Percentiles rank a stretch among this genome's conserved stretches.
Conservation (phyloP, 2,797 vertebrate species). For the Peromyscus nudipes region DNA sequence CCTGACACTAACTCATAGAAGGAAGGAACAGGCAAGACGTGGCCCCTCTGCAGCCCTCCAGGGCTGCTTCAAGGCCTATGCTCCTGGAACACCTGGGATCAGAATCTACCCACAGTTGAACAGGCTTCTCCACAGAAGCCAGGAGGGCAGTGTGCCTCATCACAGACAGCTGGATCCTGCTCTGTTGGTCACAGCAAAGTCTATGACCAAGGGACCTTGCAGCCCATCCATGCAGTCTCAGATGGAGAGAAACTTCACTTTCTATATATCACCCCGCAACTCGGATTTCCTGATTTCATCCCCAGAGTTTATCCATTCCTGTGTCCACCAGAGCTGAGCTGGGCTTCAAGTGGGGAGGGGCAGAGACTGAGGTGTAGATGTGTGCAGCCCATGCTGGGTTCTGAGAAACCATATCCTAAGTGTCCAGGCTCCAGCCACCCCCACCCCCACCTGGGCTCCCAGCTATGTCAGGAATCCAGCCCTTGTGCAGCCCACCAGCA, state of each 20-base stretch:
- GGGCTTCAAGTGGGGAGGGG: background rate
- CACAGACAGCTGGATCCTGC: background rate
- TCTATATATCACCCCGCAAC: background rate
- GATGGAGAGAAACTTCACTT: background rate
- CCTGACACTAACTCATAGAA: accelerated
- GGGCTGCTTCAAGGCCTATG: background rate
- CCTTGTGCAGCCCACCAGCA: background rate
- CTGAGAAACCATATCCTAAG: background rate
- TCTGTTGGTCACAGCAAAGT: background rate
- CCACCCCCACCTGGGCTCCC: background rate
- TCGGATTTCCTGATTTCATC: too few species aligned
- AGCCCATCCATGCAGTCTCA: background rate
- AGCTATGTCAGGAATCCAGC: slow-evolving; percentile 61
- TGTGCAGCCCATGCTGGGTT: too few species aligned
- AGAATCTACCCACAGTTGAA: accelerated
- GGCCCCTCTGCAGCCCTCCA: background rate
- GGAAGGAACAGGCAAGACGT: background rate
- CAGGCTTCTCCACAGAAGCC: background rate
- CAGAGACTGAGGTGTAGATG: background rate
- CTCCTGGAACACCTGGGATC: background rate
- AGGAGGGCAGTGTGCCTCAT: background rate
- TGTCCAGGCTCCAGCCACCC: background rate
- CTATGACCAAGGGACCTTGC: background rate
- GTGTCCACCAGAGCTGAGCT: accelerated
- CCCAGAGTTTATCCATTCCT: background rate